Evolutionary conservation across 2,113 vertebrate genomes (phyloP).

Genomic region (Bos indicus): DNA sequence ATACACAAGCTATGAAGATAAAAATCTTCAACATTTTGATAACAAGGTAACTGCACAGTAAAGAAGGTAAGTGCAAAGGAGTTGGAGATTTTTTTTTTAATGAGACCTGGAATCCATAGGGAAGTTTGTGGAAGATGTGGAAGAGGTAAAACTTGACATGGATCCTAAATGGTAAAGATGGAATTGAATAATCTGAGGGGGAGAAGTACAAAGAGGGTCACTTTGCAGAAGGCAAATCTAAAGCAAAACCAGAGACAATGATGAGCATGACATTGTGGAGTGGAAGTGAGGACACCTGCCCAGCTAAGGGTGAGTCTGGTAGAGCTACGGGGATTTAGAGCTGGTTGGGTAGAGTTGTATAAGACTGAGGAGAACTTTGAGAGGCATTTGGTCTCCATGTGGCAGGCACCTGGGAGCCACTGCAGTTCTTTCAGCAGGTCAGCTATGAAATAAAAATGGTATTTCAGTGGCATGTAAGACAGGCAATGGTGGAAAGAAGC

Average conservation of each 20-base stretch:
- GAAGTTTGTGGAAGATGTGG: not conserved
- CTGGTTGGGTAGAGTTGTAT: not conserved
- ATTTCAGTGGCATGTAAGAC: not conserved
- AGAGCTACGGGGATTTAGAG: not conserved
- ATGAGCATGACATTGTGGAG: not conserved
- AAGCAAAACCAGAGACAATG: not conserved
- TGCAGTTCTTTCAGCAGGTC: not conserved
- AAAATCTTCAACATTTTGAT: conserved; percentile 8
- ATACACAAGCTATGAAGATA: not conserved
- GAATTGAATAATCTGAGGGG: not conserved
- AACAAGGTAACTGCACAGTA: not conserved
- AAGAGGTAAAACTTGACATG: not conserved
- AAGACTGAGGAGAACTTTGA: not conserved
- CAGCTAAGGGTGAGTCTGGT: not conserved
- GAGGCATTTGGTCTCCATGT: not conserved
- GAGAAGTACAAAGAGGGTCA: not conserved
- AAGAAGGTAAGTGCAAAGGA: not conserved
- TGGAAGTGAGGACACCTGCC: not conserved
- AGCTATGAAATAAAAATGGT: not conserved
- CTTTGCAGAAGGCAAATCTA: not conserved
- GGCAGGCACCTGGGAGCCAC: not conserved
- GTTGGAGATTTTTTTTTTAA: not conserved
- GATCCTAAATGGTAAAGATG: not conserved
- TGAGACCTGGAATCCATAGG: not conserved
- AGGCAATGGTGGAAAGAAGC: not conserved